Evolutionary conservation across 2,797 vertebrate species (phyloP), one percentile per base, ranked within the genome.

Genomic region (Anguilla marmorata): DNA sequence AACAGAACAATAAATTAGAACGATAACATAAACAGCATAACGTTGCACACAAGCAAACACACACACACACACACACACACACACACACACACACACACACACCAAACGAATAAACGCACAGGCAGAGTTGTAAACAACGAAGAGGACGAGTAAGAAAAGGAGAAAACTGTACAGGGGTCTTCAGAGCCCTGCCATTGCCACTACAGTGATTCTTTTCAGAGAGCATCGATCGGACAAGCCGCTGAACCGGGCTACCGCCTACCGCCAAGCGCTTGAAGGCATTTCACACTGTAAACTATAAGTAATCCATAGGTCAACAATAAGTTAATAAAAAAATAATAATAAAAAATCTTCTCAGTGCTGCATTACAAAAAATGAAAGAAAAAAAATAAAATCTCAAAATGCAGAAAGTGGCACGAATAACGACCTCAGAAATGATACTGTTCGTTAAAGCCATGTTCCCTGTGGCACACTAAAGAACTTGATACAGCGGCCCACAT

Each of bases 1-100:
- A 91, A 89, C 63, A 86, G 41, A 85, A 85, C 79, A 92, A 91
- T 91, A 91, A 90, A 87, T 91, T 89, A 90, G 76, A 86, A 66
- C 89, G 88, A 86, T 89, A 86, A 89, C 87, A 87, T 90, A 91
- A 90, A 89, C 88, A 89, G 85, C 86, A 82, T 45, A 80, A 85
- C 76, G 12, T 72, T 72, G 12, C n/a, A 41, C 30, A 41, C 30
- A 37, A 33, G 41, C n/a, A 69, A 24, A 27, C 66, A 27, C 0
- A 27, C 66, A 9, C 50, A 85, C 27, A 66, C 48, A 84, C 85
- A 85, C 27, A 66, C 45, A 83, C 84, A 85, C 45, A 72, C 90
- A 89, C 87, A 90, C 87, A 90, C 87, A 85, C 19, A 54, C 48
- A 84, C 85, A 33, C 30, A 33, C 30, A 33, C 30, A n/a, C n/a